These are phyloP conservation scores for Acronicta alni DNA, from an alignment of 2,888 invertebrate genomes.

Conservation along the genomic window DNA sequence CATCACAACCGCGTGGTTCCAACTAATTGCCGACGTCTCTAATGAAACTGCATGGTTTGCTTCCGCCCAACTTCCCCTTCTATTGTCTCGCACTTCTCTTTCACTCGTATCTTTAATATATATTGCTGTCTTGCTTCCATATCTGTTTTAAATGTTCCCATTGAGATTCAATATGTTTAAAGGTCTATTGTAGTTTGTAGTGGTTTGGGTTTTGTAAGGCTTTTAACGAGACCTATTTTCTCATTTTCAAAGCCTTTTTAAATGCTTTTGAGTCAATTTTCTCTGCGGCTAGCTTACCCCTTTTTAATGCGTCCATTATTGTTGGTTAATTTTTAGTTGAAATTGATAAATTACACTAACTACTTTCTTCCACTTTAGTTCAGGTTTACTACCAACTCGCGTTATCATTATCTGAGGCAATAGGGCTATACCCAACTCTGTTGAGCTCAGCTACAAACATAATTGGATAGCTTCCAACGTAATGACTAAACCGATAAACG, in stretches of 20 bases:
- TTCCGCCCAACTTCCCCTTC: conserved; percentile 63
- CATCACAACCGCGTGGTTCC: conserved; percentile 53
- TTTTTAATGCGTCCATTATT: not conserved
- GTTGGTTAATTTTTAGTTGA: too few relatives aligned
- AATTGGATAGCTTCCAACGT: too few relatives aligned
- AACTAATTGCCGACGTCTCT: conserved; percentile 64
- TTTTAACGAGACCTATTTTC: not conserved
- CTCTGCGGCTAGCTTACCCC: too few relatives aligned
- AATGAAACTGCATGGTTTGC: conserved; percentile 69
- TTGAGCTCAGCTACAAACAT: too few relatives aligned
- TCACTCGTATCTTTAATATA: conserved; percentile 21
- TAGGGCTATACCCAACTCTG: too few relatives aligned
- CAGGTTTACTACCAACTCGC: too few relatives aligned
- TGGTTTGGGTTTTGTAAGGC: not conserved
- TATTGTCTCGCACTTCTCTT: conserved; percentile 53
- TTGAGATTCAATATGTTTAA: conserved; percentile 39
- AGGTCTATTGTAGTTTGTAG: conserved; percentile 9
- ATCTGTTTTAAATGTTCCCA: conserved; percentile 28
- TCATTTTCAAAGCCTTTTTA: not conserved
- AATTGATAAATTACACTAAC: too few relatives aligned
- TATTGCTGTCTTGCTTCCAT: conserved; percentile 19
- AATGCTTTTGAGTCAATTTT: too few relatives aligned
- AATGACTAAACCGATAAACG: too few relatives aligned
- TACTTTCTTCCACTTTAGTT: too few relatives aligned
- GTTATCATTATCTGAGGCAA: too few relatives aligned